Conservation (phyloP, 2,797 vertebrate genomes). For the Octomys mimax region DNA sequence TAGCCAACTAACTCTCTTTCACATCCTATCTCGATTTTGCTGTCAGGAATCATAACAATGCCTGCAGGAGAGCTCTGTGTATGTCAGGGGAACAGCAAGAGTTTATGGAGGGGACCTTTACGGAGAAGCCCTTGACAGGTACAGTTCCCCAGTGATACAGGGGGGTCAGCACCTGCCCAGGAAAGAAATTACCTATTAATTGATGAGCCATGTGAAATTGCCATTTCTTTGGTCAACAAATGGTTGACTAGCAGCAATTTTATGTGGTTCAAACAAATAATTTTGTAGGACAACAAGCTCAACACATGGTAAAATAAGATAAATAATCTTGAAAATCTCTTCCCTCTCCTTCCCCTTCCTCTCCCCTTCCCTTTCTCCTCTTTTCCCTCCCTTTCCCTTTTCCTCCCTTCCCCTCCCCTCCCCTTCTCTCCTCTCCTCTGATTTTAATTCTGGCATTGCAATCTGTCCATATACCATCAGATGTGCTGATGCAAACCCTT, state of each 20-base stretch:
- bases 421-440: background rate
- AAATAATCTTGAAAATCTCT: background rate
- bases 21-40: slow-evolving; percentile 25
- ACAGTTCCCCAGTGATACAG: background rate
- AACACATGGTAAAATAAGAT: slow-evolving; percentile 16
- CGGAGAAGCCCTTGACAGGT: background rate
- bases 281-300: background rate
- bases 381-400: too few species aligned
- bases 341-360: background rate
- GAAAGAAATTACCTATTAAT: background rate
- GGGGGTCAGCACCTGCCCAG: background rate
- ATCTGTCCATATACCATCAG: background rate
- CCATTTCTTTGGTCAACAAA: background rate
- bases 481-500: background rate
- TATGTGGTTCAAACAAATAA: background rate
- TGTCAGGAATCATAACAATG: slow-evolving; percentile 47
- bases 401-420: rapidly evolving
- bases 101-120: background rate
- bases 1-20: slow-evolving; percentile 27
- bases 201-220: slow-evolving; percentile 1
- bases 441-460: slow-evolving; percentile 15
- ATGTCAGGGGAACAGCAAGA: background rate
- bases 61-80: background rate
- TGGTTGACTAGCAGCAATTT: slow-evolving; percentile 2
- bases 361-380: background rate